Base-by-base conservation (phyloP, 1,140 invertebrate genomes). In the Helicoverpa armigera region DNA sequence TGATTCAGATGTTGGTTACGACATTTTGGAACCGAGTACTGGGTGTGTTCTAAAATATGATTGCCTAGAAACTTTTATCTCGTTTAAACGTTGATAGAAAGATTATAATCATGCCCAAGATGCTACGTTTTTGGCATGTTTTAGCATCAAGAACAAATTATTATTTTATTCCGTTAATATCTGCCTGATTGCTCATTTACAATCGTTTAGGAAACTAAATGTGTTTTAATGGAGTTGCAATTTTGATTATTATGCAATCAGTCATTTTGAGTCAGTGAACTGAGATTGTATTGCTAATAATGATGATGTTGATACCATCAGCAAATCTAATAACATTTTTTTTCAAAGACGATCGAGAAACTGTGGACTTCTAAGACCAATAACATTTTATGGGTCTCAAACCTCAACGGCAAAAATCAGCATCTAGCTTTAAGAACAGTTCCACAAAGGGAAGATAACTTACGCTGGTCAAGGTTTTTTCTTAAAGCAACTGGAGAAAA, bases 171-270 rank as follows among this genome's bases (percentile, higher is more conserved):
- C 29, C 31, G n/a, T 69, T 18, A 18, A 10, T 18, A 2, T 3
- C 16, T 2, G 43, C 16, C 16, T 48, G 16, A n/a, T n/a, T 48
- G 35, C 43, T 67, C 35, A 67, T 67, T 43, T 16, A 67, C 2
- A 16, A 67, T 67, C 31, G 12, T 48, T 67, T 67, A 48, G 58
- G 18, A 29, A 29, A n/a, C 56, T 60, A 31, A 61, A 61, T 61
- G 12, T 12, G 4, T 61, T 61, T 31, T 31, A 61, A 61, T 61
- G 58, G 12, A 13, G 11, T 61, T 61, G 23, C 29, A 23, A 31
- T 61, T 31, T 61, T 31, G 58, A 60, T 60, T 18, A 61, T 31
- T 29, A 61, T 31, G 23, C 23, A 61, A 3, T 13, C 11, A 13
- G 58, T 43, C 35, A 43, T 43, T 43, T 43, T 43, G 35, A 9